A percentile compares a stretch with the other conserved stretches of the same genome.
These are phyloP conservation scores for Platichthys flesus DNA, from an alignment of 2,113 vertebrate genomes.

Conservation along the genomic window DNA sequence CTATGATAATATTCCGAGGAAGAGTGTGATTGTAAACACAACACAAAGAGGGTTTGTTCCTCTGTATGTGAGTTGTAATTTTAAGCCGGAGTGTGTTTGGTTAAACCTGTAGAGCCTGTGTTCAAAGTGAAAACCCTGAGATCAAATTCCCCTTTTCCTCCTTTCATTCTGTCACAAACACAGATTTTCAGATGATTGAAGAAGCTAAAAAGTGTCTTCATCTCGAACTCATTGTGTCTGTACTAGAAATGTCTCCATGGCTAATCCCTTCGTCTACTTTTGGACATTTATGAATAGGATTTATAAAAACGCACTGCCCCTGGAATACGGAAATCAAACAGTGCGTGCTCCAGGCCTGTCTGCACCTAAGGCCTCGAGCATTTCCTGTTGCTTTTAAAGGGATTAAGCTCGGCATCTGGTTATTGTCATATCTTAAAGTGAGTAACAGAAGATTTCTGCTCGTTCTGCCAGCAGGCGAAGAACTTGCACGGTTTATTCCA, in stretches of 20 bases:
- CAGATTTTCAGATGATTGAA: too few species aligned
- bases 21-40: too few species aligned
- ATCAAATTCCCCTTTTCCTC: not conserved
- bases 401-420: constrained; percentile 35
- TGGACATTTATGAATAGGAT: too few species aligned
- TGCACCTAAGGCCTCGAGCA: not conserved
- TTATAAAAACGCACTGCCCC: too few species aligned
- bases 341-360: not conserved
- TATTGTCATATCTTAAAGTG: constrained; percentile 19
- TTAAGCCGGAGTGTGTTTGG: not conserved
- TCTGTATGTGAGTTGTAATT: not conserved
- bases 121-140: not conserved
- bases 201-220: too few species aligned
- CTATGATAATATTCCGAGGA: too few species aligned
- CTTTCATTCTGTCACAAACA: not conserved
- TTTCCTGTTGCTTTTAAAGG: constrained; percentile 14
- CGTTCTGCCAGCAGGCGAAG: not conserved
- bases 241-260: too few species aligned
- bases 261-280: too few species aligned
- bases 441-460: constrained; percentile 3
- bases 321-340: too few species aligned
- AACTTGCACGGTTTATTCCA: not conserved
- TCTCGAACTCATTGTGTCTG: too few species aligned
- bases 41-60: too few species aligned
- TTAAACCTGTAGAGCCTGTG: not conserved